phyloP scores from a whole-genome alignment of 1,140 invertebrate genomes.

The Drosophila bocqueti region DNA sequence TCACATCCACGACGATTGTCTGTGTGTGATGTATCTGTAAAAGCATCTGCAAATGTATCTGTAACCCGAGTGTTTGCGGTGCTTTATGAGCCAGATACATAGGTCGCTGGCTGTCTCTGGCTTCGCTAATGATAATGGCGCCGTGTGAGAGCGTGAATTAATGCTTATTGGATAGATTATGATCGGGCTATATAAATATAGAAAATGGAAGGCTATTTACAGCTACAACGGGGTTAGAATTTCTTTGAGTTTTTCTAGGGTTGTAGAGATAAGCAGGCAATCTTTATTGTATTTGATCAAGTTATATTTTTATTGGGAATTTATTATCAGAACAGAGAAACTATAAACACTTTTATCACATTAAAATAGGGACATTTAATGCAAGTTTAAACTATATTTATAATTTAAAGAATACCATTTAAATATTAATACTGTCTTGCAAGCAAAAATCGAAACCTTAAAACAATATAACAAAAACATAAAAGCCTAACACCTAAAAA shows the following conservation, averaged over 20 bases:
- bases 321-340: neutral
- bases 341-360: neutral
- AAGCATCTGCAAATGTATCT: slow-evolving; percentile 23
- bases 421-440: too few species aligned
- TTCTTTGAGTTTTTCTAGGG: neutral
- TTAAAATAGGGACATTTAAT: too few species aligned
- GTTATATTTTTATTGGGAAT: neutral
- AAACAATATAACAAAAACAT: slow-evolving; percentile 18
- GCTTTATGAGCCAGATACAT: slow-evolving; percentile 32
- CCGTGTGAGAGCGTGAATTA: slow-evolving; percentile 34
- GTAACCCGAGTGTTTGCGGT: slow-evolving; percentile 21
- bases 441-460: neutral
- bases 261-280: neutral
- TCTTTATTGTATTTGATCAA: slow-evolving; percentile 3
- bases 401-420: neutral
- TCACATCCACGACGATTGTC: slow-evolving; percentile 37
- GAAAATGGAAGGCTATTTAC: neutral
- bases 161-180: slow-evolving; percentile 44
- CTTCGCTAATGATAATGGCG: slow-evolving; percentile 36
- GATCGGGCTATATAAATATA: slow-evolving; percentile 21
- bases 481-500: slow-evolving; percentile 14
- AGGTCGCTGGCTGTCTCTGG: slow-evolving; percentile 1
- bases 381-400: too few species aligned
- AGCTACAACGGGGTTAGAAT: slow-evolving; percentile 1
- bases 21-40: slow-evolving; percentile 24